Evolutionary conservation across 2,797 vertebrate genomes (phyloP), one percentile per base, ranked within the genome.

Genomic region (Megaceryle alcyon): DNA sequence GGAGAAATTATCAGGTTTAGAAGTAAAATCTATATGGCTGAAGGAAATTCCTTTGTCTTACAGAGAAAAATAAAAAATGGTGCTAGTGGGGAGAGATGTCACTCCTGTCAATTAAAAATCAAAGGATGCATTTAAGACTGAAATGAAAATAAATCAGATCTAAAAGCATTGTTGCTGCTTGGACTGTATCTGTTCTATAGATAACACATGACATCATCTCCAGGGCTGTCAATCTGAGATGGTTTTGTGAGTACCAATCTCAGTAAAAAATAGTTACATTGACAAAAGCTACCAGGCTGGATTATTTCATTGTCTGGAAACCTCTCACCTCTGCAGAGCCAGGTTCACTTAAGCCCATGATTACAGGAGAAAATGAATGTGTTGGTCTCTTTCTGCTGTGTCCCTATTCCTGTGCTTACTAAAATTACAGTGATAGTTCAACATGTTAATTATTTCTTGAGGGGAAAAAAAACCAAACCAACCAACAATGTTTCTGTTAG

Each of bases 1-100:
- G 57, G 44, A 78, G 31, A 94, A 92, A 79, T 85, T 91, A 83
- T 95, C 71, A 93, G 44, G 12, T 94, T 93, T 91, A 88, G 93
- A 84, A 94, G 20, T 71, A 83, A 96, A 94, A 92, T 95, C 85
- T 86, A 25, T 94, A 65, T 54, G 33, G 41, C 71, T 75, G 63
- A 71, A 94, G 48, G 49, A 85, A 83, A 69, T 28, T 75, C 23
- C 29, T 90, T 82, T 49, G 39, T 85, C 56, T 89, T 89, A 71
- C 64, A 68, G 35, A 76, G 78, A 90, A 92, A 95, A 92, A 64
- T 64, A 64, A 90, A 83, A 77, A 85, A 60, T 60, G 9, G 3
- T 76, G 19, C 59, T 94, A 69, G 35, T 65, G 43, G 37, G 66
- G 57, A 82, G 64, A 78, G 35, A n/a, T 64, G 54, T 88, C 29